Evolutionary conservation across 2,113 vertebrate genomes (phyloP).

Genomic region (Dasyornis broadbenti): DNA sequence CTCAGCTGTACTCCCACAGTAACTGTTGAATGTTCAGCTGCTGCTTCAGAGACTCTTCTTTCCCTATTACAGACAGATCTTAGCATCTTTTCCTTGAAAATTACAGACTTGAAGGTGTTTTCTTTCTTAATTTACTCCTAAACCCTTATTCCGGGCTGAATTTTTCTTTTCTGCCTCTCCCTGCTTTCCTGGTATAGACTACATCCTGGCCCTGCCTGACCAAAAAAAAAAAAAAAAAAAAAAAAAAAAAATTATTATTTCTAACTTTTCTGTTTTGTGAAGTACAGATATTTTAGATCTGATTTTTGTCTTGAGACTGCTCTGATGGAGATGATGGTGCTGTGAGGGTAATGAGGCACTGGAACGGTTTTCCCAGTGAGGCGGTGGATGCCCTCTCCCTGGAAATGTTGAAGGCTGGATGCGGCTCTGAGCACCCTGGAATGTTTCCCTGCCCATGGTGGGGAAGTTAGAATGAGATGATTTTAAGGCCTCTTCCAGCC

Average conservation of each 20-base stretch:
- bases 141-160: neutral
- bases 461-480: neutral
- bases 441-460: neutral
- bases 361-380: neutral
- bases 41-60: neutral
- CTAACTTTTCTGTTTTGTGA: neutral
- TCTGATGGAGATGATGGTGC: neutral
- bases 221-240: neutral
- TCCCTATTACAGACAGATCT: accelerated
- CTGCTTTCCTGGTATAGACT: neutral
- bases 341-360: neutral
- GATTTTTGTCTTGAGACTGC: neutral
- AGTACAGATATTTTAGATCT: neutral
- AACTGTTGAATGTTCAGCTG: neutral
- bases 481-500: neutral
- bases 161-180: neutral
- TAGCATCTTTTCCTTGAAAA: neutral
- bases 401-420: neutral
- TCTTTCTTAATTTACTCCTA: neutral
- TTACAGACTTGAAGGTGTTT: neutral
- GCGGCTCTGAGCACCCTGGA: neutral
- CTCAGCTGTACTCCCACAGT: neutral
- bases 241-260: neutral
- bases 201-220: neutral
- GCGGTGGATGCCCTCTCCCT: neutral